Conservation (phyloP, 2,113 vertebrate species). For the Petrocephalus zakoni region DNA sequence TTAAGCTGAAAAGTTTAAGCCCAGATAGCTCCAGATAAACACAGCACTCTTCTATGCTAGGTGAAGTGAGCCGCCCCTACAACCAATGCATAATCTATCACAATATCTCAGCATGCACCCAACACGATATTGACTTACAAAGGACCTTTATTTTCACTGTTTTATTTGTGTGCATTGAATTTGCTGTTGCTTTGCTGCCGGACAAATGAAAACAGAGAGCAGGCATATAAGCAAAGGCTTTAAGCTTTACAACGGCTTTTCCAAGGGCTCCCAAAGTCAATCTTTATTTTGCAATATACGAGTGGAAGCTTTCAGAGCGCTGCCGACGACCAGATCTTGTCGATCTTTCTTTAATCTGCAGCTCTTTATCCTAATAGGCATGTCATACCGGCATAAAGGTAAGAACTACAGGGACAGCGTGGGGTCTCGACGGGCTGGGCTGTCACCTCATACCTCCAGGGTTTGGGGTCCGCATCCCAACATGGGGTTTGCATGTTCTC, state of each 20-base stretch:
- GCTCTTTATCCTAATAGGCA: background rate
- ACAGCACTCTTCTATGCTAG: slow-evolving; percentile 9
- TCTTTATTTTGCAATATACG: background rate
- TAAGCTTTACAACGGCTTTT: background rate
- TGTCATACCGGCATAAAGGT: background rate
- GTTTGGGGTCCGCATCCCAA: background rate
- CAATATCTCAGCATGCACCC: slow-evolving; percentile 52
- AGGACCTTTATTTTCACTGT: slow-evolving; percentile 37
- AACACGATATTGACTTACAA: slow-evolving; percentile 43
- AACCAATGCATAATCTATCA: slow-evolving; percentile 51
- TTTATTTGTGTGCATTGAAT: slow-evolving; percentile 48
- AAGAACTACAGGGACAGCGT: background rate
- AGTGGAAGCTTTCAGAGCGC: background rate
- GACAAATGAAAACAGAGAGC: slow-evolving; percentile 23
- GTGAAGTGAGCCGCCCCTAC: slow-evolving; percentile 48
- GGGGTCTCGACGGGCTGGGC: background rate
- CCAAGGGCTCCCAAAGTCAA: slow-evolving; percentile 11
- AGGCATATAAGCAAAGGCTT: background rate
- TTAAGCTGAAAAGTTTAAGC: background rate
- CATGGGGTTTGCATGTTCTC: background rate
- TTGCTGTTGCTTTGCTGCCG: slow-evolving; percentile 27
- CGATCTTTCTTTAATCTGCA: background rate
- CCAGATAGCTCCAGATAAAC: background rate
- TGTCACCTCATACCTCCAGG: background rate
- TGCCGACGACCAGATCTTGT: background rate